Evolutionary conservation across 2,888 invertebrate genomes (phyloP).

Genomic region (Stictocephala bisonia): DNA sequence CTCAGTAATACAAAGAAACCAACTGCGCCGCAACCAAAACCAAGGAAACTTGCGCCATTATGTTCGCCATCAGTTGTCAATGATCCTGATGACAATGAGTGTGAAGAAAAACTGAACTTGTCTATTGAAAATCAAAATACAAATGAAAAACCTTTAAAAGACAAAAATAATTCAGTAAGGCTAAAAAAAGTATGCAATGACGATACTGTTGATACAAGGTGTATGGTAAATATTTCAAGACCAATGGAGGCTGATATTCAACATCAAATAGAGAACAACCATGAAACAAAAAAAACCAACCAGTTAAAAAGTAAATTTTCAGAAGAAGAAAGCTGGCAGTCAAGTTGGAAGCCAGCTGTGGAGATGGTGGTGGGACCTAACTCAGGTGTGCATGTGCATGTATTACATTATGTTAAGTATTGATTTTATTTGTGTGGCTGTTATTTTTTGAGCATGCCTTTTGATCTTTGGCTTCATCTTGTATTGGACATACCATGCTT

Average conservation of each 20-base stretch:
- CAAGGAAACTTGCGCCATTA: neutral
- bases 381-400: constrained; percentile 49
- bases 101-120: neutral
- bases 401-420: constrained; percentile 39
- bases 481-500: too few relatives aligned
- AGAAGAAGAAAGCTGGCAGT: too few relatives aligned
- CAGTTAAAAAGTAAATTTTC: too few relatives aligned
- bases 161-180: too few relatives aligned
- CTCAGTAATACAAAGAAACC: neutral
- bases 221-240: too few relatives aligned
- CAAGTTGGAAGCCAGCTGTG: neutral
- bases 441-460: neutral
- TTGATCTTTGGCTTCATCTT: too few relatives aligned
- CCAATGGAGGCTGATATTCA: too few relatives aligned
- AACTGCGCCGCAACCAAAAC: constrained; percentile 21
- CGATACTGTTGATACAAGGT: neutral
- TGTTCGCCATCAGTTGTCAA: neutral
- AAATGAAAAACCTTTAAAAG: too few relatives aligned
- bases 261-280: too few relatives aligned
- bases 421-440: neutral
- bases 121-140: too few relatives aligned
- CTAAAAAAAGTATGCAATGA: neutral
- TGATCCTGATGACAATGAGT: neutral
- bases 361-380: constrained; percentile 31
- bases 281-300: too few relatives aligned